Conservation (phyloP, 2,113 vertebrate species). For the Hyaena hyaena region DNA sequence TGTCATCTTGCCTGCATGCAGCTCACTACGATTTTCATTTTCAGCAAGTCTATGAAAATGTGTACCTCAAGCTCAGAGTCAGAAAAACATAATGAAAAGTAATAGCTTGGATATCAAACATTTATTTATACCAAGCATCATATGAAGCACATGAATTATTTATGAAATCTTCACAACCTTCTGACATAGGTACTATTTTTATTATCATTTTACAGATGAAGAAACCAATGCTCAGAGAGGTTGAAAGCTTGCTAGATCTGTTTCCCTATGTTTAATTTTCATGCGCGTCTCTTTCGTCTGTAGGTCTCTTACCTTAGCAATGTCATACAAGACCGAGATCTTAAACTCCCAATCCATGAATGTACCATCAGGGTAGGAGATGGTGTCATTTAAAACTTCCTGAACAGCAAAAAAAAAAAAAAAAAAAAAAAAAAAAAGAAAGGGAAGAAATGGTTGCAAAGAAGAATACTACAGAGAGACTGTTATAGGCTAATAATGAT, state of each 20-base stretch:
- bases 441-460: not conserved
- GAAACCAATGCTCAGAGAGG: not conserved
- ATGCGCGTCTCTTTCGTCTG: not conserved
- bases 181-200: not conserved
- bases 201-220: not conserved
- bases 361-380: constrained; percentile 97
- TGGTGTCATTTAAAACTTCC: constrained; percentile 96
- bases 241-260: not conserved
- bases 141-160: not conserved
- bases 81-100: not conserved
- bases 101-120: not conserved
- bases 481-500: not conserved
- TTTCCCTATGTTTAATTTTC: constrained; percentile 55
- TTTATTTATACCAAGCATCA: not conserved
- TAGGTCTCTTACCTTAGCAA: constrained; percentile 93
- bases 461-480: not conserved
- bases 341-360: constrained; percentile 99
- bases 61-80: not conserved
- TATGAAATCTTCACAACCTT: not conserved
- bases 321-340: constrained; percentile 98
- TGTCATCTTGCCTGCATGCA: not conserved
- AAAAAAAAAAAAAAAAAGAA: constrained; percentile 32
- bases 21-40: not conserved
- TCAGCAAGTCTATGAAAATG: not conserved
- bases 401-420: constrained; percentile 74